phyloP scores from a whole-genome alignment of 2,888 invertebrate genomes.

The Agrotis segetum region DNA sequence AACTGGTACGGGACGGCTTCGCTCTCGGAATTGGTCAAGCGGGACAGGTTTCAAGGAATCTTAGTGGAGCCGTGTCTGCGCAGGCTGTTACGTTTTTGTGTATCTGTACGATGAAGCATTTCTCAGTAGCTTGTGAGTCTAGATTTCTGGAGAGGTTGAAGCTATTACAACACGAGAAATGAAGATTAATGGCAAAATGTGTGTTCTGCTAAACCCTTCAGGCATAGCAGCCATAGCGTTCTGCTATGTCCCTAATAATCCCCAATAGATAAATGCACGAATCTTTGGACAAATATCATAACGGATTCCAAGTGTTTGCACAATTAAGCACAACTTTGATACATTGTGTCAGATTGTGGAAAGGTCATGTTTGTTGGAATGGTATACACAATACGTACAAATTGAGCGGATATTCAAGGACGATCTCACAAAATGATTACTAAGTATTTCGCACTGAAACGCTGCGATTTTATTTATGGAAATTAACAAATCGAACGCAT shows the following conservation, averaged over 20 bases:
- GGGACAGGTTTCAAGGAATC: conserved; percentile 4
- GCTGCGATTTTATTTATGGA: not conserved
- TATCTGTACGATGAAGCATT: not conserved
- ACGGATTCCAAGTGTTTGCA: too few species aligned
- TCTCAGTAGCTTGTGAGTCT: not conserved
- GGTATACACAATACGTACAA: not conserved
- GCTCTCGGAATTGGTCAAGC: conserved; percentile 20
- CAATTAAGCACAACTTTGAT: not conserved
- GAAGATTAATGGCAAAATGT: too few species aligned
- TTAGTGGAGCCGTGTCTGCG: not conserved
- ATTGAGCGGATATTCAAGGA: conserved; percentile 2
- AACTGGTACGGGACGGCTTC: conserved; percentile 9
- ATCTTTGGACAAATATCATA: not conserved
- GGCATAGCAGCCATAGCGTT: not conserved
- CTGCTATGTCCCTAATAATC: not conserved
- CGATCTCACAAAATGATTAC: not conserved
- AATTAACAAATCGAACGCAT: conserved; percentile 20
- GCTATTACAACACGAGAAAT: too few species aligned
- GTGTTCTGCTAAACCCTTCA: not conserved
- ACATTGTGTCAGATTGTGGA: not conserved
- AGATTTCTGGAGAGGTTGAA: too few species aligned
- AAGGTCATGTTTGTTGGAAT: not conserved
- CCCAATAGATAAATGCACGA: not conserved
- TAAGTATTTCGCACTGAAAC: not conserved
- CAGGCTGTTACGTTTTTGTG: not conserved